Evolutionary conservation across 2,797 vertebrate species (phyloP).

Genomic region (Pipistrellus pygmaeus): DNA sequence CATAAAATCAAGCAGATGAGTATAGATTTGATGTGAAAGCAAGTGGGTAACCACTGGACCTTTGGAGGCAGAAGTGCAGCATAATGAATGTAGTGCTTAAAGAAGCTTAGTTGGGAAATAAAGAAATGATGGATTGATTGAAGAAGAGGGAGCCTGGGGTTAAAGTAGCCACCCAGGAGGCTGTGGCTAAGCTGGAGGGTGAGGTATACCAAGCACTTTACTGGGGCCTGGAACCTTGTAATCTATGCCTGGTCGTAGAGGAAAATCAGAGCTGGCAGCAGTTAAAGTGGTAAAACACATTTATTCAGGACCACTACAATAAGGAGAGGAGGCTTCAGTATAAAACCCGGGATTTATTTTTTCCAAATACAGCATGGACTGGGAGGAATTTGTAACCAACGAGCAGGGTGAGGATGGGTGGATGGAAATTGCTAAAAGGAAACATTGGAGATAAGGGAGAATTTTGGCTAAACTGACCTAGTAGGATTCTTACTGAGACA

Average conservation of each 20-base stretch:
- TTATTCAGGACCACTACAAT: background rate
- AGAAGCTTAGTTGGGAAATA: background rate
- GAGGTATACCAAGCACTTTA: background rate
- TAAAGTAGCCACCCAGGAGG: background rate
- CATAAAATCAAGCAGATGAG: conserved; percentile 26
- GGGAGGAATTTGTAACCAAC: background rate
- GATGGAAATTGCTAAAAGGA: background rate
- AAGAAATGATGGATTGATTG: background rate
- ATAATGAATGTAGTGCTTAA: conserved; percentile 5
- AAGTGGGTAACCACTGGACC: background rate
- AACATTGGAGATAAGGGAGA: background rate
- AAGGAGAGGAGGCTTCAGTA: background rate
- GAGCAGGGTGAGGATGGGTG: background rate
- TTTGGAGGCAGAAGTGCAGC: background rate
- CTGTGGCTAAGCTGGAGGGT: background rate
- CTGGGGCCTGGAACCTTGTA: background rate
- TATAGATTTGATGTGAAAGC: conserved; percentile 31
- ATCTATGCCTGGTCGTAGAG: background rate
- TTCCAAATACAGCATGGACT: background rate
- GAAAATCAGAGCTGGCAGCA: background rate
- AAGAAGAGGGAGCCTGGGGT: background rate
- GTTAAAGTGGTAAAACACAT: background rate
- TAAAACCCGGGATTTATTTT: background rate
- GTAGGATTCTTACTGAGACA: background rate
- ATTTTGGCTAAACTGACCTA: background rate